Conservation (phyloP, 2,888 invertebrate genomes). For the Arge pagana region DNA sequence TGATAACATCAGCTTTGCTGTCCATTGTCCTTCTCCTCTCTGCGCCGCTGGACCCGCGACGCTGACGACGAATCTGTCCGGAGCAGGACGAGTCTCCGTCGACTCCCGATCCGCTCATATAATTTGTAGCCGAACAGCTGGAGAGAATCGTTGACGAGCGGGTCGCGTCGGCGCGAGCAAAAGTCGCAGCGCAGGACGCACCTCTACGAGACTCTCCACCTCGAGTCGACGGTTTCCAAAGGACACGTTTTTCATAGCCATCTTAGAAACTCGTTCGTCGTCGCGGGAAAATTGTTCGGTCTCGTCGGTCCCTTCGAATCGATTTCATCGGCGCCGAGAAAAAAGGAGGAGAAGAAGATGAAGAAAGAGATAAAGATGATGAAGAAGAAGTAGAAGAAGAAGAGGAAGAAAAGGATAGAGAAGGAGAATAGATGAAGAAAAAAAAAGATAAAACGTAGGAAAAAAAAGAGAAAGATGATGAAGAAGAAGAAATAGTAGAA, state of each 20-base stretch:
- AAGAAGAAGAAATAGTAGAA: constrained; percentile 7
- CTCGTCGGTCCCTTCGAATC: no score
- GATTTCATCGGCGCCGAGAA: no score
- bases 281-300: no score
- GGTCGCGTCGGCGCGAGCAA: constrained; percentile 15
- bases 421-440: constrained; percentile 8
- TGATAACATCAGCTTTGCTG: constrained; percentile 51
- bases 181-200: constrained; percentile 15
- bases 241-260: no score
- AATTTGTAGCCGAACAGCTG: constrained; percentile 56
- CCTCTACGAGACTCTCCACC: no score
- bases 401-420: no score
- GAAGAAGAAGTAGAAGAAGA: no score
- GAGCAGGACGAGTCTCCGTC: constrained; percentile 24
- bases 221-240: no score
- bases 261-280: no score
- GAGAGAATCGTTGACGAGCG: constrained; percentile 14
- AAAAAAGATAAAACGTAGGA: constrained; percentile 24
- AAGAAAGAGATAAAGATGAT: no score
- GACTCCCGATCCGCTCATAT: constrained; percentile 48
- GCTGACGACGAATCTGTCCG: neutral
- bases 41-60: neutral
- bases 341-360: no score
- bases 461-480: no score
- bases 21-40: constrained; percentile 13